Base-by-base conservation (phyloP, 1,140 invertebrate genomes). In the Brachionus paranguensis region DNA sequence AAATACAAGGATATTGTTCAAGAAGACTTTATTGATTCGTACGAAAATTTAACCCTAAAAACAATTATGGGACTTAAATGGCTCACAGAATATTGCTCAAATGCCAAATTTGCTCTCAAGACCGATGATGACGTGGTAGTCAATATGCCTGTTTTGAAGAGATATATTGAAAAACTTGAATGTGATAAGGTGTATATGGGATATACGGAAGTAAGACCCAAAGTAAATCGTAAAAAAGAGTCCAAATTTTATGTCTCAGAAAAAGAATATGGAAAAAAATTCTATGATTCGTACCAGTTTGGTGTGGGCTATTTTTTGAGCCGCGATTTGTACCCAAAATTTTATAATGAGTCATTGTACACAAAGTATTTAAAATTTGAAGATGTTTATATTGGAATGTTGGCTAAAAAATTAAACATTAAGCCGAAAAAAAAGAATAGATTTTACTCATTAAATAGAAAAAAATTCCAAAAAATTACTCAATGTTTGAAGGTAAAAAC, bases 1-100 rank as follows among this genome's bases (percentile, higher is more conserved):
- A 70, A 47, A 17, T 85, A 86, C 29, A 68, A 81, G 6, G 86
- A 86, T 64, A 85, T 86, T 53, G 65, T 86, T 29, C 86, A 86
- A 74, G 85, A 85, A 65, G 79, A 86, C 76, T 86, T 86, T 47
- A 5, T 84, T 3, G 86, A 86, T 72, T 70, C 84, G 0, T 85
- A 86, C 43, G 24, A 53, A n/a, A 86, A 86, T 72, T 74, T 85
- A 14, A 85, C 86, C 11, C 37, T 83, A 14, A 86, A 86, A 83
- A 81, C 78, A 14, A 76, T 86, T 14, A 86, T 86, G 85, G 86
- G 78, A 11, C 84, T 85, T 14, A 85, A 85, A 68, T 86, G 86
- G 86, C 68, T 83, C 0, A 60, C 72, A 12, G 20, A 27, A 4
- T 72, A 85, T 74, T 86, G 86, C 60, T 11, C 55, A 11, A 45